Evolutionary conservation across 2,888 invertebrate species (phyloP).

Genomic region (Drosophila infuscata): DNA sequence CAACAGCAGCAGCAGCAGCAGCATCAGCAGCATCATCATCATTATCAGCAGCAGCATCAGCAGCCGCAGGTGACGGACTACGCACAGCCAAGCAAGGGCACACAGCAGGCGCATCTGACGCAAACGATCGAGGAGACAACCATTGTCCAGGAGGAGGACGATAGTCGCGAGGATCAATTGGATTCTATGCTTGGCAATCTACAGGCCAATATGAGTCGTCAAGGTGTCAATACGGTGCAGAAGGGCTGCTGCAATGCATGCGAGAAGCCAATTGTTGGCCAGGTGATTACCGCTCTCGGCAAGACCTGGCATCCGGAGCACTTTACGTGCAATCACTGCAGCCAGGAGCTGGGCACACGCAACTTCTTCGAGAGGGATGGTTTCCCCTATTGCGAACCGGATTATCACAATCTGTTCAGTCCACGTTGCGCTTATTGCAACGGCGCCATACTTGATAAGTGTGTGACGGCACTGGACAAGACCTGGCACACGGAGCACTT

Average conservation of each 20-base stretch:
- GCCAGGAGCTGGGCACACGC: constrained; percentile 97
- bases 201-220: constrained; percentile 98
- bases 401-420: constrained; percentile 99
- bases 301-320: constrained; percentile 99
- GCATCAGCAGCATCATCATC: constrained; percentile 42
- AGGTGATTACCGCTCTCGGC: constrained; percentile 96
- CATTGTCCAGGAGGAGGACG: constrained; percentile 76
- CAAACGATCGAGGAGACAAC: constrained; percentile 84
- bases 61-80: constrained; percentile 90
- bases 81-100: constrained; percentile 89
- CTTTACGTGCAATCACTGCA: constrained; percentile 99
- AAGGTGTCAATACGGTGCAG: constrained; percentile 99
- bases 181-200: constrained; percentile 87
- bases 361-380: constrained; percentile 99
- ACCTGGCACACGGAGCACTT: constrained; percentile 99
- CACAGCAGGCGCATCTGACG: constrained; percentile 83
- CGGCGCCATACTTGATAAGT: constrained; percentile 99
- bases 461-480: constrained; percentile 98
- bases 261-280: constrained; percentile 99
- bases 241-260: constrained; percentile 99
- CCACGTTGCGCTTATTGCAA: constrained; percentile 99
- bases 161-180: constrained; percentile 85
- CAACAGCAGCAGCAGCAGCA: constrained; percentile 43
- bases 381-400: constrained; percentile 98
- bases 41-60: constrained; percentile 85